These are phyloP conservation scores for Pomacea maculata DNA, from an alignment of 1,140 invertebrate genomes.

Conservation along the genomic window DNA sequence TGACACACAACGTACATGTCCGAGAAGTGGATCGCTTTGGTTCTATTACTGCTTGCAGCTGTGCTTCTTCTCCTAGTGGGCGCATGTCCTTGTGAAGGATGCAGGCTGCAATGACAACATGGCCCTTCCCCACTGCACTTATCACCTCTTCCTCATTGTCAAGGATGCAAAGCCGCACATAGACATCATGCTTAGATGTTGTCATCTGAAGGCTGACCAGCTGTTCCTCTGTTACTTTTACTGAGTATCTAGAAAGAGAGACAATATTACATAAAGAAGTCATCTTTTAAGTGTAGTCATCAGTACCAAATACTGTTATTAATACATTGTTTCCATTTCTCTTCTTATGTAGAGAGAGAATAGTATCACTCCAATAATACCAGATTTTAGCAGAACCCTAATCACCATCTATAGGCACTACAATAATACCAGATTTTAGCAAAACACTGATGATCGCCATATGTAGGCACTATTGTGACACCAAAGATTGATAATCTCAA, in stretches of 20 bases:
- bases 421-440: too few species aligned
- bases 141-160: slow-evolving; percentile 61
- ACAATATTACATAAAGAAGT: too few species aligned
- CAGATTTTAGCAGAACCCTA: too few species aligned
- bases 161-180: slow-evolving; percentile 60
- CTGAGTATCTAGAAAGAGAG: slow-evolving; percentile 48
- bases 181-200: slow-evolving; percentile 64
- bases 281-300: too few species aligned
- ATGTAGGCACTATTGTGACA: too few species aligned
- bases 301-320: too few species aligned
- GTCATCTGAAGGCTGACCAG: slow-evolving; percentile 61
- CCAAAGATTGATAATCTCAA: too few species aligned
- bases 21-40: slow-evolving; percentile 54
- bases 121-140: slow-evolving; percentile 61
- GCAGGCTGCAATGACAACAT: slow-evolving; percentile 61
- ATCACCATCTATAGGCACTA: too few species aligned
- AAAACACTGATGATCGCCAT: too few species aligned
- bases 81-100: slow-evolving; percentile 60
- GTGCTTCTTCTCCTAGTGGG: slow-evolving; percentile 16
- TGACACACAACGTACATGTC: slow-evolving; percentile 47
- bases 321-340: too few species aligned
- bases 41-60: slow-evolving; percentile 32
- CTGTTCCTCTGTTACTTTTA: slow-evolving; percentile 63
- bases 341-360: too few species aligned
- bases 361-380: too few species aligned